These are phyloP conservation scores for Battus philenor DNA, from an alignment of 1,140 invertebrate species.

Conservation along the genomic window DNA sequence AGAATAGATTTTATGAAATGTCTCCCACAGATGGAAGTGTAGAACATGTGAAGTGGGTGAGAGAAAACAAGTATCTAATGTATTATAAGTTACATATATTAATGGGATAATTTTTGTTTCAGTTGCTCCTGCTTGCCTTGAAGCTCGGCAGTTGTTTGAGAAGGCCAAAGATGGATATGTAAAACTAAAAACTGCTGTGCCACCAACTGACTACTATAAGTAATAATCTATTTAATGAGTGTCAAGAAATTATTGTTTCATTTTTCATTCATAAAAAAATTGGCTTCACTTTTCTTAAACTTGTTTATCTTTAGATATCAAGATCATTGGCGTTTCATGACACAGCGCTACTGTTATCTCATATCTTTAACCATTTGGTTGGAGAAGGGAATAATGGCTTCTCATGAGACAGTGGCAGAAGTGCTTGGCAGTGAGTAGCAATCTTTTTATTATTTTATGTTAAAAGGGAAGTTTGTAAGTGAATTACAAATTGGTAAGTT, in stretches of 20 bases:
- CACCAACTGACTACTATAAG: slow-evolving; percentile 57
- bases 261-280: background rate
- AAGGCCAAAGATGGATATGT: slow-evolving; percentile 41
- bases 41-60: too few relatives aligned
- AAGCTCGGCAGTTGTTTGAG: slow-evolving; percentile 48
- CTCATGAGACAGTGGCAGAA: slow-evolving; percentile 85
- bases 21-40: too few relatives aligned
- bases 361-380: slow-evolving; percentile 88
- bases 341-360: slow-evolving; percentile 86
- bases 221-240: slow-evolving; percentile 32
- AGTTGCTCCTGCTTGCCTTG: slow-evolving; percentile 47
- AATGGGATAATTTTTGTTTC: slow-evolving; percentile 16
- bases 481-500: too few relatives aligned
- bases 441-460: slow-evolving; percentile 7
- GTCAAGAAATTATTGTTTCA: slow-evolving; percentile 10
- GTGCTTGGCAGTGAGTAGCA: slow-evolving; percentile 83
- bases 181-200: slow-evolving; percentile 45
- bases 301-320: slow-evolving; percentile 86
- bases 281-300: too few relatives aligned
- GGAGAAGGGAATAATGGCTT: slow-evolving; percentile 84
- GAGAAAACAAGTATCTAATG: background rate
- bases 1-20: too few relatives aligned
- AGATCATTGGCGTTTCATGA: slow-evolving; percentile 91
- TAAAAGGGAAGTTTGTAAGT: too few relatives aligned
- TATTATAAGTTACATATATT: background rate